A percentile compares a stretch with the other conserved stretches of the same genome.
Evolutionary conservation across 2,888 invertebrate species (phyloP).

Genomic region (Aelia acuminata): DNA sequence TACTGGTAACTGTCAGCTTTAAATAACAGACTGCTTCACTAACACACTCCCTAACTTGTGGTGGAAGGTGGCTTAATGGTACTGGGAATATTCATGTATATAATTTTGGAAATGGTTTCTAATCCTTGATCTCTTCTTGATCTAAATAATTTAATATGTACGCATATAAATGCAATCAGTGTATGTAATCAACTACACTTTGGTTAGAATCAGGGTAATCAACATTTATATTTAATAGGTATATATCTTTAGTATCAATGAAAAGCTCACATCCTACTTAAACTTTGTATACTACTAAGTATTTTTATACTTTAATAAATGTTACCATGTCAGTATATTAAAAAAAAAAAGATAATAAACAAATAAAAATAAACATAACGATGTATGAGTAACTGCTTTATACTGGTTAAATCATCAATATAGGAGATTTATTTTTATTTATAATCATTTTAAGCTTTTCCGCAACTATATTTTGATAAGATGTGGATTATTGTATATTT

Average conservation of each 20-base stretch:
- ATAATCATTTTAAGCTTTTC: background rate
- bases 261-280: slow-evolving; percentile 53
- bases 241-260: slow-evolving; percentile 14
- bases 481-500: background rate
- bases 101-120: slow-evolving; percentile 35
- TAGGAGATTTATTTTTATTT: background rate
- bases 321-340: background rate
- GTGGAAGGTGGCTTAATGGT: slow-evolving; percentile 5
- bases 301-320: slow-evolving; percentile 56
- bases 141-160: background rate
- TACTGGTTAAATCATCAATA: slow-evolving; percentile 13
- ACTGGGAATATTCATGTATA: slow-evolving; percentile 29
- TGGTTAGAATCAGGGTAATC: slow-evolving; percentile 42
- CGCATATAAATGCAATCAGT: background rate
- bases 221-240: slow-evolving; percentile 5
- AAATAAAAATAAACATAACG: slow-evolving; percentile 6
- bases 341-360: background rate
- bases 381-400: background rate
- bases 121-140: slow-evolving; percentile 46
- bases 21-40: slow-evolving; percentile 55
- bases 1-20: slow-evolving; percentile 63
- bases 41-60: slow-evolving; percentile 35
- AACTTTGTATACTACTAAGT: slow-evolving; percentile 17
- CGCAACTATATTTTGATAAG: background rate
- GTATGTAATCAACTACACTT: slow-evolving; percentile 1